A percentile compares a stretch with the other conserved stretches of the same genome.
Conservation (phyloP, 2,797 vertebrate genomes). For the Aulostomus chinensis region DNA sequence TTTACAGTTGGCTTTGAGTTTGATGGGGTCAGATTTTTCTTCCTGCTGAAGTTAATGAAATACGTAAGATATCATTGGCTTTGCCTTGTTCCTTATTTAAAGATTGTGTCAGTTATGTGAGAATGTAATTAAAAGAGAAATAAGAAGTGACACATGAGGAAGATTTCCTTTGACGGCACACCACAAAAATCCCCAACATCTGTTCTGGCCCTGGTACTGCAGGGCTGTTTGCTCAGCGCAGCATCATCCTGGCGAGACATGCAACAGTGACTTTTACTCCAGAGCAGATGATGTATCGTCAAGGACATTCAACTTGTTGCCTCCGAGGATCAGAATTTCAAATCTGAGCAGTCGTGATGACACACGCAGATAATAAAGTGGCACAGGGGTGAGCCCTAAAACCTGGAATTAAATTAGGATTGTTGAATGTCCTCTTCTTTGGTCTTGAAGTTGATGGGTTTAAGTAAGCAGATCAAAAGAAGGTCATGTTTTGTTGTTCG, state of each 20-base stretch:
- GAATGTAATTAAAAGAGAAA: constrained; percentile 33
- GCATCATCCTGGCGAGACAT: constrained; percentile 6
- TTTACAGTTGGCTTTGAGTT: neutral
- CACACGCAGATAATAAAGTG: neutral
- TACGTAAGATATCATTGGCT: neutral
- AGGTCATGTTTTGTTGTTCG: too few species aligned
- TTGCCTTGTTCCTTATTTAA: neutral
- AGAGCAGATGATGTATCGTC: constrained; percentile 14
- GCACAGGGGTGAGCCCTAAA: too few species aligned
- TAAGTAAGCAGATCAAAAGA: too few species aligned
- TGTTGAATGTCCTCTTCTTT: neutral
- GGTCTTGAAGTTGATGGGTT: too few species aligned
- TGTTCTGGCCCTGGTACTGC: constrained; percentile 26
- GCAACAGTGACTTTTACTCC: constrained; percentile 8
- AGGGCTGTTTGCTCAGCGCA: constrained; percentile 17
- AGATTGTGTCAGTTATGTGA: constrained; percentile 3
- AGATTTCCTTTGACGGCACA: constrained; percentile 31
- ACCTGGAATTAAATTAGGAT: too few species aligned
- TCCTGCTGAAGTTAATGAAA: neutral
- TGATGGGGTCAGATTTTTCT: too few species aligned
- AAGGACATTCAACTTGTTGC: constrained; percentile 23
- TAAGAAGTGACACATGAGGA: constrained; percentile 33
- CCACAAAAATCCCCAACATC: constrained; percentile 42
- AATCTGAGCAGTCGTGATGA: neutral
- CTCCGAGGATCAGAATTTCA: constrained; percentile 3